Evolutionary conservation across 2,113 vertebrate species (phyloP), one percentile per base, ranked within the genome.

Genomic region (Crotalus tigris): DNA sequence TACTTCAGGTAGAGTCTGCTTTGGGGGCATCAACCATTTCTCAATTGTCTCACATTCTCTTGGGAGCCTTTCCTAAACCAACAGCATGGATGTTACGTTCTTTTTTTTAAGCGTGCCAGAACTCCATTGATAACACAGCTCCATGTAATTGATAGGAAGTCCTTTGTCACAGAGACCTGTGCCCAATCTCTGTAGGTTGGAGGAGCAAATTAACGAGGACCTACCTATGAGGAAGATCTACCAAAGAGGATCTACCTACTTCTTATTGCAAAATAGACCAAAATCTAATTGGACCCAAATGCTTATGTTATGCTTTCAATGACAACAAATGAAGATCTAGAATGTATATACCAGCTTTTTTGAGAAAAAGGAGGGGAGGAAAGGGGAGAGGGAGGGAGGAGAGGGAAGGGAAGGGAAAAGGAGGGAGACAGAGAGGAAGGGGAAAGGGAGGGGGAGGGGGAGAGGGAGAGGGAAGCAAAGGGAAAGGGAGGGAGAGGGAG

Each of bases 381-480:
- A 7, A 49, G 49, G 49, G 49, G 49, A 7, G 49, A 49, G 49
- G 21, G 4, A 57, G 55, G 19, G 17, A n/a, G n/a, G n/a, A n/a
- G n/a, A n/a, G n/a, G n/a, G 54, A 4, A 57, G 2, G 10, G 10
- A 10, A 57, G 4, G 55, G 4, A 57, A 4, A 1, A 17, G 5
- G 3, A 57, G 4, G 21, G 57, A 8, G 2, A 24, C n/a, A n/a
- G n/a, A n/a, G n/a, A n/a, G 21, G 0, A 1, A 3, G 5, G 12
- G 8, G 54, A 19, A 21, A 58, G 7, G 8, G 58, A 59, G 19
- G 3, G 23, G 58, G 0, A 9, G 23, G 0, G 1, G 7, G 0
- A n/a, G n/a, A n/a, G n/a, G n/a, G 1, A 7, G 0, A 2, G 6
- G 7, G 6, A 59, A 21, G 7, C 2, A 24, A 21, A 21, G 2